These are phyloP conservation scores for Hemithea aestivaria DNA, from an alignment of 2,888 invertebrate species.

Conservation along the genomic window DNA sequence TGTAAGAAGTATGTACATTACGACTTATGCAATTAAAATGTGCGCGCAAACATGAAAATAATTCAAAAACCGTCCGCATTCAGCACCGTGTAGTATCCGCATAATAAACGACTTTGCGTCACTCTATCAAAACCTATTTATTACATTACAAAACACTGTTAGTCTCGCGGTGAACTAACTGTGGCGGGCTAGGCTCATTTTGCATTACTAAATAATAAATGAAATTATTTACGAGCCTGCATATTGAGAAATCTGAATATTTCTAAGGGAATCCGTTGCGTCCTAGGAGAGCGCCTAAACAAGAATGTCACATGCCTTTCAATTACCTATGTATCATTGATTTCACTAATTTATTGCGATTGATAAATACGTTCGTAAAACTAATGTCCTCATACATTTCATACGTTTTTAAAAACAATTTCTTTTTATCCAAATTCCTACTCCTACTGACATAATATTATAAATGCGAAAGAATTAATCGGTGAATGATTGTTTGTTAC, in stretches of 20 bases:
- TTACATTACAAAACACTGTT: conserved; percentile 42
- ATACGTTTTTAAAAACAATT: no score
- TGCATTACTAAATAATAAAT: conserved; percentile 40
- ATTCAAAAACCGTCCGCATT: conserved; percentile 24
- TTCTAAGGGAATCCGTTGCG: conserved; percentile 24
- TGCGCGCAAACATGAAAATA: conserved; percentile 14
- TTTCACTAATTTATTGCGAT: conserved; percentile 1
- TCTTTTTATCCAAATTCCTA: no score
- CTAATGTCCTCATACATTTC: no score
- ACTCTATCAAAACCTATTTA: conserved; percentile 38
- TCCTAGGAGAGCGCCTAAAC: conserved; percentile 7
- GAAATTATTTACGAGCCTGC: conserved; percentile 35
- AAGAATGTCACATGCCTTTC: neutral
- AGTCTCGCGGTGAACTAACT: conserved; percentile 28
- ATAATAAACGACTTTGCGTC: conserved; percentile 38
- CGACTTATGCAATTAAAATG: neutral
- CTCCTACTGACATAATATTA: no score
- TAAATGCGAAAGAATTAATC: no score
- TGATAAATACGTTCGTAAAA: no score
- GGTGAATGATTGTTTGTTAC: no score
- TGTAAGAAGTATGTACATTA: no score
- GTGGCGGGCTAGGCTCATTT: conserved; percentile 27
- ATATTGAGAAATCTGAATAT: conserved; percentile 25
- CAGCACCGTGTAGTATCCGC: conserved; percentile 20
- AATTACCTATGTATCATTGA: neutral